Evolutionary conservation across 1,140 invertebrate genomes (phyloP).

Genomic region (Drosophila orosa): DNA sequence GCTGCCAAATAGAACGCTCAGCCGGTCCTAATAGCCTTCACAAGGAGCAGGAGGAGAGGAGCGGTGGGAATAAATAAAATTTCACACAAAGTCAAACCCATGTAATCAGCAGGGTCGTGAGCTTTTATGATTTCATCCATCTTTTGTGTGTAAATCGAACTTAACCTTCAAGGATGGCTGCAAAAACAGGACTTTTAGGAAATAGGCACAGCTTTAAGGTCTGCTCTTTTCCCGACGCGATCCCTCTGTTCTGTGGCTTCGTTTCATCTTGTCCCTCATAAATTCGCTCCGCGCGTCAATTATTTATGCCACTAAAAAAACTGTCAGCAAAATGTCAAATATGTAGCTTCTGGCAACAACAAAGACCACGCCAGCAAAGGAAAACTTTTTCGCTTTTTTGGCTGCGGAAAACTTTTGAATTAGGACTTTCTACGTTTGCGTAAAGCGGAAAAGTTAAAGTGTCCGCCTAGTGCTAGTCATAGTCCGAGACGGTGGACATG

Average conservation of each 20-base stretch:
- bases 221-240: background rate
- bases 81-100: conserved; percentile 18
- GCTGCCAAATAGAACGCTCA: conserved; percentile 18
- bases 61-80: conserved; percentile 19
- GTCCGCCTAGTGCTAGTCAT: conserved; percentile 14
- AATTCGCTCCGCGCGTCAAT: conserved; percentile 33
- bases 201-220: conserved; percentile 4
- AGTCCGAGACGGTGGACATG: conserved; percentile 9
- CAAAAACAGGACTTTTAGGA: background rate
- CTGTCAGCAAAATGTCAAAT: conserved; percentile 35
- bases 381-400: conserved; percentile 41
- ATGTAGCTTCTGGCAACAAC: conserved; percentile 25
- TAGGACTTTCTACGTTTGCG: conserved; percentile 17
- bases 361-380: conserved; percentile 13
- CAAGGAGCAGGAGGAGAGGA: background rate
- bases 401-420: conserved; percentile 55
- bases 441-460: conserved; percentile 22
- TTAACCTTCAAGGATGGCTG: background rate
- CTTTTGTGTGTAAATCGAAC: background rate
- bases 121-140: conserved; percentile 19
- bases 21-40: conserved; percentile 2
- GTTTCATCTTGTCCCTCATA: conserved; percentile 9
- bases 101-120: conserved; percentile 18
- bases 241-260: conserved; percentile 1
- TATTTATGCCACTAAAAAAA: conserved; percentile 49